phyloP scores from a whole-genome alignment of 1,140 invertebrate species.

The Drosophila pseudoobscura region DNA sequence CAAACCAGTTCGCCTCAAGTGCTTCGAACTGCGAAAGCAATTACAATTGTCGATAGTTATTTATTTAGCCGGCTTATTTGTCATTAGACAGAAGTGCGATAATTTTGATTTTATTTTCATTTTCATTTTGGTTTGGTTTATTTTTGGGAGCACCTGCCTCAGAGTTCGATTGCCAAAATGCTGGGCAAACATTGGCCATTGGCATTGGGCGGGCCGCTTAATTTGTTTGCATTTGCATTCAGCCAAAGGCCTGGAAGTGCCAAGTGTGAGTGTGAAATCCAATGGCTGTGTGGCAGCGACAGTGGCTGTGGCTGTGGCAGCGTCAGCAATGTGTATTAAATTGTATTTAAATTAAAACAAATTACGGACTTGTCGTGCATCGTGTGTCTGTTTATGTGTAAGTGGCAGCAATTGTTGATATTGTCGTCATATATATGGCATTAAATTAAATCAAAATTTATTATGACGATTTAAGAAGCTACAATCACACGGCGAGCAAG shows the following conservation, averaged over 20 bases:
- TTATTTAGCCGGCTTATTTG: conserved; percentile 44
- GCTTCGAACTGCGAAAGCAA: conserved; percentile 35
- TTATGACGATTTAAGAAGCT: conserved; percentile 77
- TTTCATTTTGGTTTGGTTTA: conserved; percentile 17
- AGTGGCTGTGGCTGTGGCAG: conserved; percentile 4
- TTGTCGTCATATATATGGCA: conserved; percentile 63
- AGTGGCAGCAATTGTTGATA: conserved; percentile 72
- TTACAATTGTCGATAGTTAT: conserved; percentile 49
- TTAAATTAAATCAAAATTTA: conserved; percentile 81
- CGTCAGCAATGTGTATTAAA: conserved; percentile 65
- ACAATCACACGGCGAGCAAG: conserved; percentile 25
- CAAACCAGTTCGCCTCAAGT: conserved; percentile 69
- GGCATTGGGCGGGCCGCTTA: conserved; percentile 32
- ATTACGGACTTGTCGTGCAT: conserved; percentile 60
- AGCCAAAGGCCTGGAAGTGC: conserved; percentile 7
- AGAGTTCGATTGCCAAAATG: conserved; percentile 23
- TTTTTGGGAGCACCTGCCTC: conserved; percentile 16
- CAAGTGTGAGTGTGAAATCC: conserved; percentile 19
- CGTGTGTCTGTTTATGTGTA: conserved; percentile 47
- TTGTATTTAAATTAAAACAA: conserved; percentile 81
- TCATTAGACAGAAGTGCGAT: conserved; percentile 49
- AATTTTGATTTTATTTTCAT: conserved; percentile 18
- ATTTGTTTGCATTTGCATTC: conserved; percentile 56
- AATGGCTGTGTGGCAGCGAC: conserved; percentile 1
- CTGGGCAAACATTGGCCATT: conserved; percentile 32